A percentile compares a stretch with the other conserved stretches of the same genome.
Conservation (phyloP, 2,888 invertebrate species). For the Silvanus unidentatus region DNA sequence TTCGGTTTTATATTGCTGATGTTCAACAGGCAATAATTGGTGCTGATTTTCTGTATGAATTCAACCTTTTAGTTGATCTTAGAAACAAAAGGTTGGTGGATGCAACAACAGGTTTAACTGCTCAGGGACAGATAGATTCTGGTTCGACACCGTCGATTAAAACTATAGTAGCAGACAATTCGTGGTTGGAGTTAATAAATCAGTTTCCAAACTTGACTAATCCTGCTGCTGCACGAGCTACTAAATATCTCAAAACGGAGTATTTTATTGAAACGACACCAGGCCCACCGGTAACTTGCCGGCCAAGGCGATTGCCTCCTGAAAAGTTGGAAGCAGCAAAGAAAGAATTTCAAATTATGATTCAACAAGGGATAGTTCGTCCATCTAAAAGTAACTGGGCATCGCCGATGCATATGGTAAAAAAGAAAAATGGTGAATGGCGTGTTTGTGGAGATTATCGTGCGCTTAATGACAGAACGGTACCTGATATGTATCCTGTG, state of each 20-base stretch:
- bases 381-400: too few species aligned
- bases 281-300: too few species aligned
- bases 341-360: too few species aligned
- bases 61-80: neutral
- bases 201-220: too few species aligned
- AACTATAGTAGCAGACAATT: neutral
- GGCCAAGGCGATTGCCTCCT: too few species aligned
- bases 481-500: neutral
- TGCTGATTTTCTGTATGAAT: neutral
- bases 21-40: neutral
- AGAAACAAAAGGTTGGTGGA: neutral
- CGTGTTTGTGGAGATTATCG: slow-evolving; percentile 26
- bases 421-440: neutral
- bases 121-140: neutral
- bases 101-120: neutral
- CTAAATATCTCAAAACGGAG: too few species aligned
- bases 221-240: too few species aligned
- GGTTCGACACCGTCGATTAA: neutral
- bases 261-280: too few species aligned
- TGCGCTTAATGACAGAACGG: neutral
- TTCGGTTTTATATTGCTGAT: neutral
- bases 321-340: too few species aligned
- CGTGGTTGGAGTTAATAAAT: too few species aligned
- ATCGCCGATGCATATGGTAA: too few species aligned
- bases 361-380: slow-evolving; percentile 6